These are phyloP conservation scores for Amazona ochrocephala DNA, from an alignment of 2,797 vertebrate species.

Conservation along the genomic window DNA sequence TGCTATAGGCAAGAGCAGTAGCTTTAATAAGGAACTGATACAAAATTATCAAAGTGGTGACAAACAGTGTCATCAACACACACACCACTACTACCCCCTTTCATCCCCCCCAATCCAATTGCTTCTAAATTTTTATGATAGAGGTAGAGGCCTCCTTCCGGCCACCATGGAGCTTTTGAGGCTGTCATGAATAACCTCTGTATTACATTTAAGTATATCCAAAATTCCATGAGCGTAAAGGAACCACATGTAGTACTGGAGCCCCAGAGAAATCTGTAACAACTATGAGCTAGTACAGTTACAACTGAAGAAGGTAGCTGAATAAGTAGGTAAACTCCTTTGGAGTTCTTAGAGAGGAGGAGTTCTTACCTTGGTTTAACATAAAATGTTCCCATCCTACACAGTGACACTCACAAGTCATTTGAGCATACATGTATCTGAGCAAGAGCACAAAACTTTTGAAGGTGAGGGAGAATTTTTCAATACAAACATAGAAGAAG, in stretches of 20 bases:
- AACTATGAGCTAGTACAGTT: not conserved
- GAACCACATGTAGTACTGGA: not conserved
- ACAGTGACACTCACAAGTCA: not conserved
- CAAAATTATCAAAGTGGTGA: not conserved
- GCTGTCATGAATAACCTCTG: not conserved
- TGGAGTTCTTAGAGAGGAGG: not conserved
- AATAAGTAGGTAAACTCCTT: not conserved
- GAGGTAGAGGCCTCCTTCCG: not conserved
- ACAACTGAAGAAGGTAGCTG: not conserved
- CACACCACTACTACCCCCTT: not conserved
- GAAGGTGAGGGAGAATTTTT: not conserved
- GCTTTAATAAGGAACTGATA: not conserved
- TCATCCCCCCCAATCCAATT: rapidly evolving
- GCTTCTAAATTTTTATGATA: not conserved
- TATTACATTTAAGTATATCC: not conserved
- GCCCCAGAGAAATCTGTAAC: not conserved
- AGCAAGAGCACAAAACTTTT: not conserved
- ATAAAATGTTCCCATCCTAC: not conserved
- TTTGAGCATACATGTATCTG: not conserved
- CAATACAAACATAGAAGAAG: not conserved
- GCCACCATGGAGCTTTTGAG: not conserved
- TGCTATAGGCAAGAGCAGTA: not conserved
- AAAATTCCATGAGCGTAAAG: not conserved
- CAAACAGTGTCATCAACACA: not conserved
- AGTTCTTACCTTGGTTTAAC: not conserved